Percentiles rank a stretch among this genome's conserved stretches.
Evolutionary conservation across 2,113 vertebrate species (phyloP).

Genomic region (Centropus bengalensis): DNA sequence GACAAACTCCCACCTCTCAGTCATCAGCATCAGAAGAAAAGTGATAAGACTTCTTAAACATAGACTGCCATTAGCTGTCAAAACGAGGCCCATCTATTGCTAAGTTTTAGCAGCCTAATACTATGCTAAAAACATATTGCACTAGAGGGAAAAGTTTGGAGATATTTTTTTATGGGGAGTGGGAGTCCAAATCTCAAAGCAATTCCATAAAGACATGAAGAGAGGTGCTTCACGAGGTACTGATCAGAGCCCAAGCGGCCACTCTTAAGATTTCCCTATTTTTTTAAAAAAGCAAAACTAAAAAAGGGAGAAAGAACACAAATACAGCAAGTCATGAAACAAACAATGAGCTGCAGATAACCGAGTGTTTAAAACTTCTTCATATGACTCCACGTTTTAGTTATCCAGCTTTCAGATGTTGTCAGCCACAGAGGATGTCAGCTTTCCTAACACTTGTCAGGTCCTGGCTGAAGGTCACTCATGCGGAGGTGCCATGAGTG

Average conservation of each 20-base stretch:
- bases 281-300: not conserved
- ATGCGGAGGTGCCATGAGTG: not conserved
- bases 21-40: not conserved
- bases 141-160: not conserved
- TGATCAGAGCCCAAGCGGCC: not conserved
- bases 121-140: not conserved
- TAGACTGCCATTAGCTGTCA: not conserved
- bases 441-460: not conserved
- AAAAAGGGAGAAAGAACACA: not conserved
- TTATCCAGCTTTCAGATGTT: not conserved
- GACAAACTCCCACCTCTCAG: slow-evolving; percentile 1
- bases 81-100: not conserved
- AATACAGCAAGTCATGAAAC: not conserved
- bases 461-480: not conserved
- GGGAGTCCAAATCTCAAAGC: not conserved
- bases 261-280: not conserved
- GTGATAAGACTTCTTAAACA: not conserved
- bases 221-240: not conserved
- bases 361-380: not conserved
- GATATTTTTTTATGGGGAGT: not conserved
- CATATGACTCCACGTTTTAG: not conserved
- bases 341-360: not conserved
- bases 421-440: not conserved
- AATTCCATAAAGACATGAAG: not conserved
- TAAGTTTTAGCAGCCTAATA: not conserved